Evolutionary conservation across 1,140 invertebrate species (phyloP).

Genomic region (Bombus affinis): DNA sequence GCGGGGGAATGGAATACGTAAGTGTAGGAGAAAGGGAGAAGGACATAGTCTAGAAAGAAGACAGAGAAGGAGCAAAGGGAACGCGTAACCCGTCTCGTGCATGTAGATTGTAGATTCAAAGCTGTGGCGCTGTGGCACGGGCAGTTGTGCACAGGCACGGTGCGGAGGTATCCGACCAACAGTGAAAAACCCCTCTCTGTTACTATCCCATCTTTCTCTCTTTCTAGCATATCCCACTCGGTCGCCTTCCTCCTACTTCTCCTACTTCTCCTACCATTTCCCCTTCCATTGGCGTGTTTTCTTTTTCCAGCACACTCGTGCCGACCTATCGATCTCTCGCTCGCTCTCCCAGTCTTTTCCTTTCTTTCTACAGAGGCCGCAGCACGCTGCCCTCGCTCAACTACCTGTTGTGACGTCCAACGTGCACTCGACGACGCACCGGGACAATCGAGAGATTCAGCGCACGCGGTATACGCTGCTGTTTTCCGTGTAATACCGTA

Average conservation of each 20-base stretch:
- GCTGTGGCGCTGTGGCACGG: slow-evolving; percentile 21
- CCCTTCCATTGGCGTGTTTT: slow-evolving; percentile 2
- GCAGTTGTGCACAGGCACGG: slow-evolving; percentile 49
- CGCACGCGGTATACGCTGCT: slow-evolving; percentile 28
- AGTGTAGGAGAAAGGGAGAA: slow-evolving; percentile 1
- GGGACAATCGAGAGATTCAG: slow-evolving; percentile 49
- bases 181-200: slow-evolving; percentile 55
- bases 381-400: slow-evolving; percentile 72
- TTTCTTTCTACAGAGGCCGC: slow-evolving; percentile 58
- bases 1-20: slow-evolving; percentile 5
- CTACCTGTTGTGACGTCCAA: slow-evolving; percentile 73
- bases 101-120: slow-evolving; percentile 39
- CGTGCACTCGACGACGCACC: slow-evolving; percentile 55
- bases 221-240: slow-evolving; percentile 50
- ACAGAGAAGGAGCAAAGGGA: background rate
- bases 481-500: background rate
- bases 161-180: slow-evolving; percentile 54
- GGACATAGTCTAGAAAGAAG: background rate
- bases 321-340: slow-evolving; percentile 49
- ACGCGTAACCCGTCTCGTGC: slow-evolving; percentile 48
- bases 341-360: slow-evolving; percentile 51
- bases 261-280: slow-evolving; percentile 48
- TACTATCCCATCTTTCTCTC: slow-evolving; percentile 31
- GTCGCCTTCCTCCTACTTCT: slow-evolving; percentile 46
- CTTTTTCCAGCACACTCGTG: slow-evolving; percentile 39